Evolutionary conservation across 2,888 invertebrate species (phyloP), one percentile per base, ranked within the genome.

Genomic region (Pristionchus mayeri): DNA sequence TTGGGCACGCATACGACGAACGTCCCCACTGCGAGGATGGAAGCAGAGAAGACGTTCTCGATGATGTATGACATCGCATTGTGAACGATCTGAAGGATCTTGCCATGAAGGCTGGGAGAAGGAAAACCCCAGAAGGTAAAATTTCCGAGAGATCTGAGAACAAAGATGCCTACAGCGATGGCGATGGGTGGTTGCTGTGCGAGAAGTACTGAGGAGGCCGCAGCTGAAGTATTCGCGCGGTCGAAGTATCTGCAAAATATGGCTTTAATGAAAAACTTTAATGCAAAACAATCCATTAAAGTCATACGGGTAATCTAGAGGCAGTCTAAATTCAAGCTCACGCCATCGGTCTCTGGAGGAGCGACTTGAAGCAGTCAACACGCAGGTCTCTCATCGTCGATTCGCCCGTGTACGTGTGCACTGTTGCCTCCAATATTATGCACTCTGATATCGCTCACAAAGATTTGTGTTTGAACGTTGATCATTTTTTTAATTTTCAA

Each of bases 101-200:
- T n/a, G n/a, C n/a, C n/a, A n/a, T n/a, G n/a, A n/a, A n/a, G n/a
- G n/a, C n/a, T n/a, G n/a, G n/a, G n/a, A n/a, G n/a, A n/a, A n/a
- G n/a, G n/a, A n/a, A n/a, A n/a, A n/a, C n/a, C n/a, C n/a, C n/a
- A n/a, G n/a, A n/a, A n/a, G n/a, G n/a, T n/a, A n/a, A n/a, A n/a
- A n/a, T n/a, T n/a, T n/a, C n/a, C n/a, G n/a, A n/a, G 16, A 4
- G 24, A 67, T 16, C 11, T 21, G 24, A 34, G 11, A n/a, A n/a
- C n/a, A 16, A 67, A 9, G 3, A 67, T 16, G 34, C 11, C n/a
- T 34, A 63, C 63, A 13, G 63, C 24, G 3, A 63, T 63, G 34
- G 63, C 63, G 30, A 63, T 63, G 34, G 63, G 63, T 11, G 63
- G 63, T 63, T 63, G 63, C 27, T 63, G 63, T 27, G 63, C 4